Evolutionary conservation across 2,113 vertebrate species (phyloP), one percentile per base, ranked within the genome.

Genomic region (Gobio gobio): DNA sequence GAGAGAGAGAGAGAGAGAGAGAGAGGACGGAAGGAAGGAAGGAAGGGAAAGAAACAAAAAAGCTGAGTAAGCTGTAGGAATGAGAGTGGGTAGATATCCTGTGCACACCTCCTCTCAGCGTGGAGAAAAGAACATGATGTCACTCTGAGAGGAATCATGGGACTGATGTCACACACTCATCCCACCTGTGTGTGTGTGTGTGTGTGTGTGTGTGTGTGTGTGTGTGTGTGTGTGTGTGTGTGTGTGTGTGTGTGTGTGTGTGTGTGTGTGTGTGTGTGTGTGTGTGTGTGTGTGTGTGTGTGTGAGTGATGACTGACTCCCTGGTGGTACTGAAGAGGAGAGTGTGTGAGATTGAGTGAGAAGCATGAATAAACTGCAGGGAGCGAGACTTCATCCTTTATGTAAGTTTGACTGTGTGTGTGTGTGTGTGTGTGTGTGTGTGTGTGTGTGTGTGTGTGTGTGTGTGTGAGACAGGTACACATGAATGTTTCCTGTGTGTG

Each of bases 41-140:
- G 43, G 10, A 20, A 59, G 9, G 7, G 13, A 45, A 86, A 87
- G 83, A 24, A 85, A 86, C 81, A 77, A 61, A 84, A 36, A 88
- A 91, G 91, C 88, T 92, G 91, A 93, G 88, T 92, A 91, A 89
- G 89, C 47, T 22, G 76, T 45, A 58, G 89, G 85, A 86, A 85
- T 83, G 83, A 0, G 54, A n/a, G 51, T 72, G 88, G 83, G 78
- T 77, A 58, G 88, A 92, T 40, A 74, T 83, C 90, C 90, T 87
- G 90, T 91, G 49, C 76, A 88, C 80, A 82, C 82, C 84, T 68
- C 90, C 58, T 85, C 89, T 87, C 89, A 89, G 83, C 85, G 78
- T 3, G 61, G 81, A 84, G 72, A 78, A 79, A 64, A 86, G 64
- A 79, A 85, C 77, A 83, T 75, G 59, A 64, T 26, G 70, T 54